phyloP scores from a whole-genome alignment of 2,113 vertebrate species.

The Reinhardtius hippoglossoides region DNA sequence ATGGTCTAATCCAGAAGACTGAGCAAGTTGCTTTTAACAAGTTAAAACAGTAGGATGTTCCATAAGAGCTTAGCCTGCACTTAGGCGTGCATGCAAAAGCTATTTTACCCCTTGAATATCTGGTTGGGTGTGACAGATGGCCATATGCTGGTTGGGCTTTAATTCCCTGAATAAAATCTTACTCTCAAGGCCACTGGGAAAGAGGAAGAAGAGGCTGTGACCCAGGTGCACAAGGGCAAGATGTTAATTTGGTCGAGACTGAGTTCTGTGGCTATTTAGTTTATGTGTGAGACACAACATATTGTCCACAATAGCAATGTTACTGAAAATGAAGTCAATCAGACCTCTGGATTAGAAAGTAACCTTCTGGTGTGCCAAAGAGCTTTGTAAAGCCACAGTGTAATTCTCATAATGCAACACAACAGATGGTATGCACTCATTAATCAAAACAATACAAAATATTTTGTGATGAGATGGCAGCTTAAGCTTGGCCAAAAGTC shows the following conservation, averaged over 20 bases:
- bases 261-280: slow-evolving; percentile 11
- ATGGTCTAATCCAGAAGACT: slow-evolving; percentile 25
- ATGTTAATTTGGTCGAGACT: slow-evolving; percentile 15
- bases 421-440: slow-evolving; percentile 38
- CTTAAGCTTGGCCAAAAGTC: slow-evolving; percentile 26
- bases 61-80: slow-evolving; percentile 63
- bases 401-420: slow-evolving; percentile 30
- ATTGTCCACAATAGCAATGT: background rate
- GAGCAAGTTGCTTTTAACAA: slow-evolving; percentile 39
- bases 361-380: background rate
- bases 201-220: slow-evolving; percentile 29
- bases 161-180: slow-evolving; percentile 70
- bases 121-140: slow-evolving; percentile 69
- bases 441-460: slow-evolving; percentile 21
- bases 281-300: slow-evolving; percentile 6
- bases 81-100: slow-evolving; percentile 59
- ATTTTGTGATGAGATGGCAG: slow-evolving; percentile 27
- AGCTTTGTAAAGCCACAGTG: slow-evolving; percentile 10
- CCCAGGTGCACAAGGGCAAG: slow-evolving; percentile 36
- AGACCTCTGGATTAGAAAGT: background rate
- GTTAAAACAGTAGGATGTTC: slow-evolving; percentile 50
- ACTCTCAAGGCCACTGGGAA: slow-evolving; percentile 38
- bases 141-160: slow-evolving; percentile 65
- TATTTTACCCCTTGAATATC: slow-evolving; percentile 71
- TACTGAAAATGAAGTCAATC: background rate